A percentile compares a stretch with the other conserved stretches of the same genome.
phyloP scores from a whole-genome alignment of 2,113 vertebrate genomes.

The Seriola dumerili region DNA sequence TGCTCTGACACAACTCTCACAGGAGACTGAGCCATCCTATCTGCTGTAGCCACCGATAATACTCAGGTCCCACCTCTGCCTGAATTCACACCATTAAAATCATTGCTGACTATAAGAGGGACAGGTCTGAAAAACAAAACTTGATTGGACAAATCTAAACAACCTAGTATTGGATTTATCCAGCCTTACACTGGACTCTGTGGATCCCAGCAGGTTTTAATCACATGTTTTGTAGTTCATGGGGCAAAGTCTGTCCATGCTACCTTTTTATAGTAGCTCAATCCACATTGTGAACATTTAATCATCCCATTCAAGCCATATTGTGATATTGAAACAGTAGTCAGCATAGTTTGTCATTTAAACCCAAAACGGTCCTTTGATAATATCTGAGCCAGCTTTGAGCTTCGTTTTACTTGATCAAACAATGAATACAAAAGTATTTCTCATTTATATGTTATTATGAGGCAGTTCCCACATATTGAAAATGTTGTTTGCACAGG shows the following conservation, averaged over 20 bases:
- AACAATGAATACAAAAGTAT: background rate
- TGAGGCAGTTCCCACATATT: slow-evolving; percentile 47
- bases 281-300: slow-evolving; percentile 11
- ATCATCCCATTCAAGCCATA: slow-evolving; percentile 30
- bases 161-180: slow-evolving; percentile 34
- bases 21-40: slow-evolving; percentile 61
- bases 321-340: background rate
- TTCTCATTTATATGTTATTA: slow-evolving; percentile 18
- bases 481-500: slow-evolving; percentile 63
- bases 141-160: slow-evolving; percentile 40
- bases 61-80: slow-evolving; percentile 72
- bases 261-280: slow-evolving; percentile 27
- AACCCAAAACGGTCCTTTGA: background rate
- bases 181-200: slow-evolving; percentile 46
- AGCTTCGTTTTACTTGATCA: slow-evolving; percentile 16
- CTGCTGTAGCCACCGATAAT: slow-evolving; percentile 57
- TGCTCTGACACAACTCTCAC: slow-evolving; percentile 37
- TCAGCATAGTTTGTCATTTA: background rate
- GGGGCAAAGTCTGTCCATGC: background rate
- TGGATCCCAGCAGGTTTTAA: slow-evolving; percentile 32
- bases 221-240: slow-evolving; percentile 13
- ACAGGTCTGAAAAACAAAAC: background rate
- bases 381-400: slow-evolving; percentile 33
- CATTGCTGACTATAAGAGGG: slow-evolving; percentile 3
- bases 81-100: slow-evolving; percentile 23